A percentile compares a stretch with the other conserved stretches of the same genome.
These are phyloP conservation scores for Thunnus thynnus DNA, from an alignment of 2,113 vertebrate species.

Conservation along the genomic window DNA sequence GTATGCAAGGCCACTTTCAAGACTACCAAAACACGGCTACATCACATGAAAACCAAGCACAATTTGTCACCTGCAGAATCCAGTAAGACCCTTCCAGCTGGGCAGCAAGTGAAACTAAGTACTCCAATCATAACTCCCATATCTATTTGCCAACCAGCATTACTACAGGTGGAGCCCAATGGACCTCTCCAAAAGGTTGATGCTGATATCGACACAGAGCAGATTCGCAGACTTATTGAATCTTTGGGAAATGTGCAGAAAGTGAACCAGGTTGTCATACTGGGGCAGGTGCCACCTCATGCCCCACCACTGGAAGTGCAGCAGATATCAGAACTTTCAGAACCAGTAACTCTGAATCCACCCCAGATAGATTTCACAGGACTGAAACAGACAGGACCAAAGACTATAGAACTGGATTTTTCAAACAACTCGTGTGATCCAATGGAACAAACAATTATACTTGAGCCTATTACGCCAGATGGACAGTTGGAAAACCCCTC, in stretches of 20 bases:
- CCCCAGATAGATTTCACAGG: slow-evolving; percentile 64
- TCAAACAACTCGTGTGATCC: slow-evolving; percentile 46
- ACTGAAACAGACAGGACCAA: slow-evolving; percentile 47
- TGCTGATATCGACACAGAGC: slow-evolving; percentile 82
- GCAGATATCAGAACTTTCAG: slow-evolving; percentile 56
- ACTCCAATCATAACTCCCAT: slow-evolving; percentile 75
- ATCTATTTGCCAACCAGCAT: slow-evolving; percentile 65
- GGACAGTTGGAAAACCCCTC: slow-evolving; percentile 67
- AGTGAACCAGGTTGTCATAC: slow-evolving; percentile 83
- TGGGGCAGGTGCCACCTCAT: slow-evolving; percentile 79
- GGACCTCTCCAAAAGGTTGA: slow-evolving; percentile 83
- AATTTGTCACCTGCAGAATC: slow-evolving; percentile 22
- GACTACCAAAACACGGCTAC: slow-evolving; percentile 71
- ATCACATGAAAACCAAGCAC: slow-evolving; percentile 83
- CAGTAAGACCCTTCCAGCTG: slow-evolving; percentile 14
- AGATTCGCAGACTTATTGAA: slow-evolving; percentile 84
- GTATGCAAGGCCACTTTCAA: slow-evolving; percentile 82
- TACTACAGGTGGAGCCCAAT: slow-evolving; percentile 74
- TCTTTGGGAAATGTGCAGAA: slow-evolving; percentile 84
- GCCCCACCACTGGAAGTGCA: slow-evolving; percentile 72
- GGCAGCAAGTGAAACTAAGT: slow-evolving; percentile 48
- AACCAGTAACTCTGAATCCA: slow-evolving; percentile 52
- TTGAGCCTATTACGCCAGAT: slow-evolving; percentile 79
- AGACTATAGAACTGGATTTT: slow-evolving; percentile 41
- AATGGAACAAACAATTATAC: slow-evolving; percentile 75